These are phyloP conservation scores for Florisuga fusca DNA, from an alignment of 2,797 vertebrate genomes.

Conservation along the genomic window DNA sequence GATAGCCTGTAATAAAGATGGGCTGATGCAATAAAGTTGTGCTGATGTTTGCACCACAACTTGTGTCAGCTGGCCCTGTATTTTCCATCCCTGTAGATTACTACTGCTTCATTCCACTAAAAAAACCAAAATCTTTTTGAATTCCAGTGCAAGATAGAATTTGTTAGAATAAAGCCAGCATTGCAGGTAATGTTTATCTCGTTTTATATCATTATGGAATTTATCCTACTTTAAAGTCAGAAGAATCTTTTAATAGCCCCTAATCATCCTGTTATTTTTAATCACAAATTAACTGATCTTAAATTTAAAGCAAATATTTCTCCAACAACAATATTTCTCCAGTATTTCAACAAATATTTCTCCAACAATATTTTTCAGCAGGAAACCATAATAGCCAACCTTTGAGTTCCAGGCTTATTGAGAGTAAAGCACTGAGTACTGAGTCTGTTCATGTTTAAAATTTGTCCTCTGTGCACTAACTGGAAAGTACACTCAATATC, in stretches of 20 bases:
- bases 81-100: too few relatives aligned
- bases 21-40: too few relatives aligned
- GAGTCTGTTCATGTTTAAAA: not conserved
- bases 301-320: constrained; percentile 43
- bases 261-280: constrained; percentile 45
- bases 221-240: constrained; percentile 1
- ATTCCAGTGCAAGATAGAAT: not conserved
- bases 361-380: constrained; percentile 32
- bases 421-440: not conserved
- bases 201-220: not conserved
- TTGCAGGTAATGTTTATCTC: not conserved
- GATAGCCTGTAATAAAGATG: too few relatives aligned
- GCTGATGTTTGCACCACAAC: too few relatives aligned
- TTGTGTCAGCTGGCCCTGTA: too few relatives aligned
- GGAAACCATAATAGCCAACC: constrained; percentile 1
- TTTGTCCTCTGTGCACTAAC: not conserved
- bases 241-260: constrained; percentile 7
- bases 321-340: too few relatives aligned
- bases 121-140: not conserved
- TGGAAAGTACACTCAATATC: not conserved
- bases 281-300: not conserved
- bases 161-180: not conserved
- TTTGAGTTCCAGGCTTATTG: not conserved
- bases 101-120: not conserved
- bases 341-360: constrained; percentile 55